Conservation (phyloP, 2,888 invertebrate species). For the Sepiola atlantica region DNA sequence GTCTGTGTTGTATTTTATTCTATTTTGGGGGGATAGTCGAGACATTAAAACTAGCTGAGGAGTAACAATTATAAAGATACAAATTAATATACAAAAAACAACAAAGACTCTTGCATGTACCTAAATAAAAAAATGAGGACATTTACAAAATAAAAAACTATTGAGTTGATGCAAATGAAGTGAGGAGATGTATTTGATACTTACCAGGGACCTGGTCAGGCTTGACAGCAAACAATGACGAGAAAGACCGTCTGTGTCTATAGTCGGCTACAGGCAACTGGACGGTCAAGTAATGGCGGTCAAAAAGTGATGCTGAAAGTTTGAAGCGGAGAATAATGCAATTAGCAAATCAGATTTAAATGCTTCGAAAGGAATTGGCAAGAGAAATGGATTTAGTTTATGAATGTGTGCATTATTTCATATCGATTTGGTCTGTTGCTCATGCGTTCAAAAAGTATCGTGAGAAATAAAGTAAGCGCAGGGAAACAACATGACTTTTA, state of each 20-base stretch:
- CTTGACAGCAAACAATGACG: slow-evolving; percentile 62
- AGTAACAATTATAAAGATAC: not conserved
- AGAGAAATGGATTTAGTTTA: not conserved
- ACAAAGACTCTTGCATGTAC: not conserved
- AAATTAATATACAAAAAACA: not conserved
- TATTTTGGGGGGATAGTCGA: not conserved
- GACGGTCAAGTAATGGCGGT: slow-evolving; percentile 67
- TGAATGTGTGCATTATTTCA: no score
- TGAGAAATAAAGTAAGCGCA: no score
- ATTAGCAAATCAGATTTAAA: slow-evolving; percentile 6
- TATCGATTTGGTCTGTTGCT: no score
- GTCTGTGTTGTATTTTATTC: not conserved
- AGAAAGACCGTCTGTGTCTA: slow-evolving; percentile 60
- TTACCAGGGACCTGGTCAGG: slow-evolving; percentile 64
- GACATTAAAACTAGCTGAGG: not conserved
- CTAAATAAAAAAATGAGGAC: not conserved
- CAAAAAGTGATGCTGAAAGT: slow-evolving; percentile 58
- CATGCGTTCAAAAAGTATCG: no score
- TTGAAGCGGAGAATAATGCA: slow-evolving; percentile 35
- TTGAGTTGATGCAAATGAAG: not conserved
- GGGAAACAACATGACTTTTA: no score
- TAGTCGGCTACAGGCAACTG: slow-evolving; percentile 65
- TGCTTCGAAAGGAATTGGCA: not conserved
- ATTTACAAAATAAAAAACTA: not conserved
- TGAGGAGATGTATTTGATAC: not conserved